phyloP scores from a whole-genome alignment of 1,140 invertebrate genomes.

The Harlomillsia oculata region DNA sequence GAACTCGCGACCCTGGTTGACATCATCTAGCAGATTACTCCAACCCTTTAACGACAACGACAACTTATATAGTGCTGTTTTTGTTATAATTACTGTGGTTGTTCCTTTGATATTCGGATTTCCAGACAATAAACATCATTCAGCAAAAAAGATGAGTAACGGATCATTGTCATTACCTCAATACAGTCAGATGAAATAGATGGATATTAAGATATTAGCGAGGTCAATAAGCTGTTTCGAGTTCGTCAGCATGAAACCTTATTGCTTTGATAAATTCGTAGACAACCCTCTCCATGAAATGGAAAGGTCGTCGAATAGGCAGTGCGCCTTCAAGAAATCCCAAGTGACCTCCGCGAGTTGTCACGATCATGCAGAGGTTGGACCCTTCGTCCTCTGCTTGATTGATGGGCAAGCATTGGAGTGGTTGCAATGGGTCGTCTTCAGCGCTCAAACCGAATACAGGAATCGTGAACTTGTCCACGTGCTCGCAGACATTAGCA shows the following conservation, averaged over 20 bases:
- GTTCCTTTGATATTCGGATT: too few relatives aligned
- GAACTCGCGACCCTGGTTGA: too few relatives aligned
- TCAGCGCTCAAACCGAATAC: conserved; percentile 27
- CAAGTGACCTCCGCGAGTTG: conserved; percentile 27
- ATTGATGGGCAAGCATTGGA: conserved; percentile 24
- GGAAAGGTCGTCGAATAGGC: conserved; percentile 25
- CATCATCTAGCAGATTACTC: too few relatives aligned
- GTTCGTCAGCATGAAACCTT: conserved; percentile 14
- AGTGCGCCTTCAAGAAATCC: conserved; percentile 22
- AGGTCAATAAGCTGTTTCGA: too few relatives aligned
- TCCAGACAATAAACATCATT: too few relatives aligned
- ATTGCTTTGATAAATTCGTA: conserved; percentile 19
- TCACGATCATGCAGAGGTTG: conserved; percentile 32
- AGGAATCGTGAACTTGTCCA: conserved; percentile 29
- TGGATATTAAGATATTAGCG: too few relatives aligned
- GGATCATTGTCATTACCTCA: too few relatives aligned
- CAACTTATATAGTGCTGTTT: too few relatives aligned
- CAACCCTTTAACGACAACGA: too few relatives aligned
- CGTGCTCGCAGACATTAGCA: conserved; percentile 20
- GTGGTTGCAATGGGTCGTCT: conserved; percentile 29
- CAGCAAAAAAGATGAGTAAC: too few relatives aligned
- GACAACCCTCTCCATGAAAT: conserved; percentile 29
- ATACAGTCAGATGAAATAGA: too few relatives aligned
- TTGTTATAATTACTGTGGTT: too few relatives aligned
- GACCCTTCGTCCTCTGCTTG: conserved; percentile 22